Base-by-base conservation (phyloP, 1,140 invertebrate genomes). In the Microplitis demolitor region DNA sequence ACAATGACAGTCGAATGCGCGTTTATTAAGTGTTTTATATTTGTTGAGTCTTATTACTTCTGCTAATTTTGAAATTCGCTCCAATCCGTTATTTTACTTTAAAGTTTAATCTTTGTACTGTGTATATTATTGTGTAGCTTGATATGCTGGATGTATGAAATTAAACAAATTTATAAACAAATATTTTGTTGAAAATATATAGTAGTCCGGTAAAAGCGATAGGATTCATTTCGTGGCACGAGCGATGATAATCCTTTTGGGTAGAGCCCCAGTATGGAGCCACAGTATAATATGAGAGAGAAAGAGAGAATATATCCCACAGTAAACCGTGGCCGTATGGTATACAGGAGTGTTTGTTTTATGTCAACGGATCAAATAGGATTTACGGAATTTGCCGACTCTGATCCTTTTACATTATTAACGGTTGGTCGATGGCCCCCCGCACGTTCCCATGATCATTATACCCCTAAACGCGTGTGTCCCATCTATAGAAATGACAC, bases 281-380 rank as follows among this genome's bases (percentile, higher is more conserved):
- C 61, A 74, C 39, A 45, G 39, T 9, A 11, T 6, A 45, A 45
- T 45, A 45, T 45, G 39, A 45, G 56, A 58, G 9, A 11, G 14
- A 58, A 9, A 58, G 56, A 24, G 62, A 66, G 64, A 4, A 72
- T 68, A 63, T 71, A 78, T 75, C 71, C 77, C 74, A 72, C 63
- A 77, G 79, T 78, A 76, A 76, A 80, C 77, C 71, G 68, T 66
- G 68, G 72, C 58, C 66, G 70, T 76, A 75, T 74, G 77, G 69
- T 74, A 45, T 45, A 45, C 39, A 77, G 76, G 79, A 76, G 80
- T 83, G 80, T 81, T 84, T 83, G 81, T 83, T 85, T 83, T 81
- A 83, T 83, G 79, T 81, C 76, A 77, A 71, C 71, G 73, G 82
- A 82, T 84, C 80, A 81, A 80, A 80, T 77, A 67, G 82, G 82